These are phyloP conservation scores for Scarus forsteni DNA, from an alignment of 2,797 vertebrate species.

Conservation along the genomic window DNA sequence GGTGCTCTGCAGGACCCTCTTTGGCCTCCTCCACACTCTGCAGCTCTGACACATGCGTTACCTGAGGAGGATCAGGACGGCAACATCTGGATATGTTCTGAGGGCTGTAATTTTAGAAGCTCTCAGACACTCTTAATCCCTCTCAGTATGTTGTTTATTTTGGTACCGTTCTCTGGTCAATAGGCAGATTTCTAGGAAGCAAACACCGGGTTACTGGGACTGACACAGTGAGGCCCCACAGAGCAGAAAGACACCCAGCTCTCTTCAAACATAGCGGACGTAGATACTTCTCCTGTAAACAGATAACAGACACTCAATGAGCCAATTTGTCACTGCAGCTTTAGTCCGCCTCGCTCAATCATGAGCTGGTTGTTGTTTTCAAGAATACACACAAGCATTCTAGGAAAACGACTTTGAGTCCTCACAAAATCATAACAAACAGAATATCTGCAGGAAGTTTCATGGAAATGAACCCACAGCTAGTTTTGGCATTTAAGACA, in stretches of 20 bases:
- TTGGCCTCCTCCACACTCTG: constrained; percentile 25
- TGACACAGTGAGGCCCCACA: constrained; percentile 47
- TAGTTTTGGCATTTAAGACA: neutral
- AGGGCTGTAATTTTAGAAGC: constrained; percentile 76
- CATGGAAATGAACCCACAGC: neutral
- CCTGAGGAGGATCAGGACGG: constrained; percentile 65
- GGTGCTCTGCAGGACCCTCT: constrained; percentile 26
- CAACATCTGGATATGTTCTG: constrained; percentile 79
- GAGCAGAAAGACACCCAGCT: constrained; percentile 30
- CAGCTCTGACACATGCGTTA: constrained; percentile 56
- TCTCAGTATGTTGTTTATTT: constrained; percentile 75
- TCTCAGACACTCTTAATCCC: constrained; percentile 70
- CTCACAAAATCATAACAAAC: neutral
- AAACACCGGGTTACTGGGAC: constrained; percentile 53
- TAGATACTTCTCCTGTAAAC: constrained; percentile 2
- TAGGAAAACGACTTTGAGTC: constrained; percentile 14
- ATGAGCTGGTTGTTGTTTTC: neutral
- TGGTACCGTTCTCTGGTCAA: constrained; percentile 70
- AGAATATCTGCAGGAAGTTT: neutral
- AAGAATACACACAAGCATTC: constrained; percentile 24
- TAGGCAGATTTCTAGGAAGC: constrained; percentile 72
- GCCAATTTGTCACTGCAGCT: neutral
- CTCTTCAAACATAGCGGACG: constrained; percentile 8
- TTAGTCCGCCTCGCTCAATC: constrained; percentile 3
- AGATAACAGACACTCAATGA: constrained; percentile 3